phyloP scores from a whole-genome alignment of 2,797 vertebrate species.

The Chaunax sp. region DNA sequence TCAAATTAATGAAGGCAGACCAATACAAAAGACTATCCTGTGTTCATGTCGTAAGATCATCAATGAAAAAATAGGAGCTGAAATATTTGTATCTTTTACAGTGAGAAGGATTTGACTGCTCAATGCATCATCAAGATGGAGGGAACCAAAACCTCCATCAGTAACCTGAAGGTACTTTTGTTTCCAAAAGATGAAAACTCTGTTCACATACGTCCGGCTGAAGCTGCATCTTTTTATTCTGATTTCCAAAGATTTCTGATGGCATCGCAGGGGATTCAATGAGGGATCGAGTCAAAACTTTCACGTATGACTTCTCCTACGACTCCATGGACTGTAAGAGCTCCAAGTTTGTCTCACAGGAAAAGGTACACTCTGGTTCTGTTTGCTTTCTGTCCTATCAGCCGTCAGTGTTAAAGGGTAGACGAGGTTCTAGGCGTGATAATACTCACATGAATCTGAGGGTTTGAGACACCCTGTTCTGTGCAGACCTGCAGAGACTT shows the following conservation, averaged over 20 bases:
- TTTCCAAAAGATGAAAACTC: background rate
- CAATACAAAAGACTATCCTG: too few species aligned
- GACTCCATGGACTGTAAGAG: constrained; percentile 90
- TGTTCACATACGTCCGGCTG: background rate
- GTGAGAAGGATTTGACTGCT: constrained; percentile 92
- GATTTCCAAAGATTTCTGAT: constrained; percentile 84
- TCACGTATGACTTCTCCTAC: constrained; percentile 97
- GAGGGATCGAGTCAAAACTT: constrained; percentile 91
- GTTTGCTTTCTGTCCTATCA: too few species aligned
- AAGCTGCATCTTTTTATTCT: background rate
- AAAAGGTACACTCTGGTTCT: constrained; percentile 84
- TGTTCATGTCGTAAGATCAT: background rate
- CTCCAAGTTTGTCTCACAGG: constrained; percentile 89
- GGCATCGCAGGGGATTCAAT: constrained; percentile 86
- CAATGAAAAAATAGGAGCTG: background rate
- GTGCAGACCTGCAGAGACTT: too few species aligned
- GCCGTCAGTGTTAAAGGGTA: too few species aligned
- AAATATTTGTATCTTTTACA: constrained; percentile 57
- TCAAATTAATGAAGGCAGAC: too few species aligned
- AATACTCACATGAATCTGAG: background rate
- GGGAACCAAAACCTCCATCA: constrained; percentile 92
- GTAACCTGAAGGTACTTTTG: constrained; percentile 90
- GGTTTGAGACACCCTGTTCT: too few species aligned
- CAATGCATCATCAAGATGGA: constrained; percentile 96
- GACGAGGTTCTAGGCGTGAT: background rate